Conservation (phyloP, 2,888 invertebrate species). For the Philaethria dido region DNA sequence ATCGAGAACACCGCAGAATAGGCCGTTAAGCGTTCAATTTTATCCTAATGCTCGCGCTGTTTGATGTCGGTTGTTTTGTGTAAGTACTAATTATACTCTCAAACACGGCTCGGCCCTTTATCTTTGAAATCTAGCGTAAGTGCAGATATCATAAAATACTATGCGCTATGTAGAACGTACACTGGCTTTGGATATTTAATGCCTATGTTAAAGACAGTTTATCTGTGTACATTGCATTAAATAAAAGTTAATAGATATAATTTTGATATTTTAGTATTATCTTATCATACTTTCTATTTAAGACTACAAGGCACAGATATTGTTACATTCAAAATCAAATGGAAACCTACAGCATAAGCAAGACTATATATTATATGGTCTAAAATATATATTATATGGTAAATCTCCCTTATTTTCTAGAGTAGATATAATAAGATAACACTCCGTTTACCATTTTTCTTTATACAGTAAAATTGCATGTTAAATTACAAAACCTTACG, state of each 20-base stretch:
- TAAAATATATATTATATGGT: no score
- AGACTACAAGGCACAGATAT: not conserved
- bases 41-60: slow-evolving; percentile 54
- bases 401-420: no score
- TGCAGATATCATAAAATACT: slow-evolving; percentile 20
- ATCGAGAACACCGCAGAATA: slow-evolving; percentile 53
- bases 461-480: no score
- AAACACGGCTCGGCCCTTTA: slow-evolving; percentile 38
- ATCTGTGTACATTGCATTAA: not conserved
- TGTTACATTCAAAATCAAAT: not conserved
- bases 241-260: slow-evolving; percentile 11
- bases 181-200: slow-evolving; percentile 14
- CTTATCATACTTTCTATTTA: slow-evolving; percentile 17
- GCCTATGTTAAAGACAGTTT: not conserved
- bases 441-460: no score
- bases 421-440: no score
- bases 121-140: slow-evolving; percentile 35
- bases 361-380: no score
- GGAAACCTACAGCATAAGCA: no score
- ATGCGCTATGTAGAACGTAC: not conserved
- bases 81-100: slow-evolving; percentile 46
- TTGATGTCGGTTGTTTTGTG: slow-evolving; percentile 51
- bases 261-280: slow-evolving; percentile 12
- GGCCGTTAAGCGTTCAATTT: slow-evolving; percentile 58
- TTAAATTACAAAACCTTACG: no score